Conservation (phyloP, 2,888 invertebrate genomes). For the Acanthosepion pharaonis region DNA sequence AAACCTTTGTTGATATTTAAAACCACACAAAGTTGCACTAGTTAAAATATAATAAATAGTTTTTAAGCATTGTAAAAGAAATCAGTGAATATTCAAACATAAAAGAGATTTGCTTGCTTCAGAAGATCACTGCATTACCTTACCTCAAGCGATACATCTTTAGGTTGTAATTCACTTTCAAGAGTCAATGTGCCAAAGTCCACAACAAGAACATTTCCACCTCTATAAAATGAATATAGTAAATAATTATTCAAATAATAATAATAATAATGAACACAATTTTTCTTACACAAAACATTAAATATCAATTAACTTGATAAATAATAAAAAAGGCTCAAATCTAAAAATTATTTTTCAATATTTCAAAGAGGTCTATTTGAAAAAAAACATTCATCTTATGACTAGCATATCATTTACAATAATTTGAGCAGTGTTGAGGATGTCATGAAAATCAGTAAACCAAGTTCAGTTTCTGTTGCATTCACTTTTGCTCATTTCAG, state of each 20-base stretch:
- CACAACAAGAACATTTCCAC: constrained; percentile 82
- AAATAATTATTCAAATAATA: background rate
- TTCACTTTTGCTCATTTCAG: no score
- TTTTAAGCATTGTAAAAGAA: no score
- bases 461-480: no score
- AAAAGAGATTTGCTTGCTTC: no score
- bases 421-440: no score
- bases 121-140: background rate
- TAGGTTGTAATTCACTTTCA: constrained; percentile 84
- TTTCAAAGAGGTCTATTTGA: background rate
- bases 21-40: no score
- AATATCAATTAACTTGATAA: background rate
- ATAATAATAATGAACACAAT: background rate
- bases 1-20: no score
- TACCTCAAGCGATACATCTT: constrained; percentile 79
- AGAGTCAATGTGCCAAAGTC: constrained; percentile 83
- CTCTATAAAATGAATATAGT: constrained; percentile 67
- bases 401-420: background rate
- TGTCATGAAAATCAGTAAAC: no score
- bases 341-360: background rate
- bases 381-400: background rate
- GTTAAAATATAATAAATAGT: no score
- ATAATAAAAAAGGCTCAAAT: background rate
- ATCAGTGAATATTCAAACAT: no score
- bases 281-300: background rate